Base-by-base conservation (phyloP, 2,797 vertebrate species). In the Onychomys leucogaster region DNA sequence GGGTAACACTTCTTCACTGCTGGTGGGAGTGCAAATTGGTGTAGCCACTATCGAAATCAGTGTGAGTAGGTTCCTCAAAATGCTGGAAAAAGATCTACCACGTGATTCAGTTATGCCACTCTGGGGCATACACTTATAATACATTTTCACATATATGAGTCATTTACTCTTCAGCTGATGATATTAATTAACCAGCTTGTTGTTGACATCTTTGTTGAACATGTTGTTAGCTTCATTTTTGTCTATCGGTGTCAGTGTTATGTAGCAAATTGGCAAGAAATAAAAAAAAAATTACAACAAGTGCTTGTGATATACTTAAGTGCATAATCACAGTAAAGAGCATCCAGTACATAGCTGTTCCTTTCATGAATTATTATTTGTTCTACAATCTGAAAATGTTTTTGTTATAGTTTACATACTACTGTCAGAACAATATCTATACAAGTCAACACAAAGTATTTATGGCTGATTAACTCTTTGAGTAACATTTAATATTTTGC, bases 191-290 rank as follows among this genome's bases (percentile, higher is more conserved):
- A 67, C 57, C 43, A 96, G 25, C 6, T 89, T 89, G 43, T 83
- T n/a, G 69, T 13, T 82, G 10, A 6, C 73, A 59, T 75, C 34
- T 37, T 80, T 87, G 14, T 90, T 88, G 4, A 19, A 4, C 46
- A 57, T 81, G 37, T 34, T 80, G 25, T 91, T 34, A 92, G 57
- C 77, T 89, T 75, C 37, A 89, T 84, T 82, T 85, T 96, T 77
- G 32, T 73, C 46, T 94, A 49, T 89, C 82, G 94, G 12, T 95
- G 43, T 93, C 41, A 89, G 34, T 43, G 75, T 67, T 95, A 14
- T 94, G 6, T 67, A 80, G 23, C 7, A 57, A 93, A 87, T 94
- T 89, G 87, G 77, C 81, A 96, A 93, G 46, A 84, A 83, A 86
- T 90, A 89, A 91, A 61, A 73, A 90, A 78, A 91, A 90, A 69